Evolutionary conservation across 2,113 vertebrate genomes (phyloP).

Genomic region (Lepidothrix coronata): DNA sequence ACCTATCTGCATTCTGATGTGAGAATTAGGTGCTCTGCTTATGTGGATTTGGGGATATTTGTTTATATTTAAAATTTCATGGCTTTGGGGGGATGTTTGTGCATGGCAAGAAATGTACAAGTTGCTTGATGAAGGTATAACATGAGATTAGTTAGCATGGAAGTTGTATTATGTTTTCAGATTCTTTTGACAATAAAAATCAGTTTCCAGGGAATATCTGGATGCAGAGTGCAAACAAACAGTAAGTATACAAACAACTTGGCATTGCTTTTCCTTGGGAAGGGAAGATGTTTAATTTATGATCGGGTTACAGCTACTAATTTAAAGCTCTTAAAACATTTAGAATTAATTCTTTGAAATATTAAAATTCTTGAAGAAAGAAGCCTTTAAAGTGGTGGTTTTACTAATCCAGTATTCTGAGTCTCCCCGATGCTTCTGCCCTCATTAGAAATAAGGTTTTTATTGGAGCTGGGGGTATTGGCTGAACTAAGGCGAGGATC

Average conservation of each 20-base stretch:
- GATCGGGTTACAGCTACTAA: conserved; percentile 65
- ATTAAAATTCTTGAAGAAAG: conserved; percentile 62
- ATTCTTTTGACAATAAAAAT: conserved; percentile 37
- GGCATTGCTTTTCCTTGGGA: background rate
- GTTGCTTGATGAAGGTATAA: conserved; percentile 2
- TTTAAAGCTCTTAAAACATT: conserved; percentile 73
- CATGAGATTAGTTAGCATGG: conserved; percentile 28
- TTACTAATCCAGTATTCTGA: background rate
- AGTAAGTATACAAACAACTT: conserved; percentile 50
- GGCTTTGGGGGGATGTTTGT: conserved; percentile 22
- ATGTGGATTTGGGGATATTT: conserved; percentile 39
- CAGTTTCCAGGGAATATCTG: conserved; percentile 36
- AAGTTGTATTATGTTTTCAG: conserved; percentile 15
- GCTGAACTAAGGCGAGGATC: background rate
- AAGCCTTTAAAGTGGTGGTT: background rate
- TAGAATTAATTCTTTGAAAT: conserved; percentile 58
- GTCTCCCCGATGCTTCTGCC: background rate
- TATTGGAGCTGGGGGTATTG: background rate
- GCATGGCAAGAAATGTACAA: background rate
- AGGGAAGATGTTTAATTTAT: conserved; percentile 36
- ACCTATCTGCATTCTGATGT: conserved; percentile 27
- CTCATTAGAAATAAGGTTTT: background rate
- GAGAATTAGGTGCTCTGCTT: conserved; percentile 31
- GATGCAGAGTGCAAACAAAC: conserved; percentile 41
- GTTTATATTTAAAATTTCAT: conserved; percentile 58